A percentile compares a stretch with the other conserved stretches of the same genome.
phyloP scores from a whole-genome alignment of 2,113 vertebrate genomes.

The Chloropsis hardwickii region DNA sequence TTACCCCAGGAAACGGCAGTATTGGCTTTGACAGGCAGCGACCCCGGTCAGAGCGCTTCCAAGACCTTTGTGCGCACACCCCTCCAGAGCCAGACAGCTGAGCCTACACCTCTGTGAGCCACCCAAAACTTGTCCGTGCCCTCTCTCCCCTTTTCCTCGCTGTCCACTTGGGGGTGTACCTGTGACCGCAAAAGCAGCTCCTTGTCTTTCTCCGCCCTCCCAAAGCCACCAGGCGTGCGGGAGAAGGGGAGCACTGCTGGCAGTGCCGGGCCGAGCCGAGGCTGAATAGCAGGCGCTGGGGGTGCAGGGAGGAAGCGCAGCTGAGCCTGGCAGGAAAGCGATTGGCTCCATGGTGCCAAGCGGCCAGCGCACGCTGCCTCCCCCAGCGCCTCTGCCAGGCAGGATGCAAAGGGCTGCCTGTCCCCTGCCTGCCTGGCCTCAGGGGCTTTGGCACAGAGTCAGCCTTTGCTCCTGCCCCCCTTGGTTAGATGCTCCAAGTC shows the following conservation, averaged over 20 bases:
- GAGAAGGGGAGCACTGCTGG: neutral
- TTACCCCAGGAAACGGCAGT: neutral
- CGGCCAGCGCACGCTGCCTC: neutral
- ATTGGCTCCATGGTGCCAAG: neutral
- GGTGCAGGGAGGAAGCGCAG: neutral
- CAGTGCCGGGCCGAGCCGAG: neutral
- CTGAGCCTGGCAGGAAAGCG: neutral
- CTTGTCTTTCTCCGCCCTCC: neutral
- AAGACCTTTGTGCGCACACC: neutral
- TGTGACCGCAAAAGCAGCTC: neutral
- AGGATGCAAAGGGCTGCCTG: neutral
- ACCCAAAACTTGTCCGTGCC: neutral
- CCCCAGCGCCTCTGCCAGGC: neutral
- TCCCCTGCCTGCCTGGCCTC: neutral
- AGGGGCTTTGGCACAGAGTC: neutral
- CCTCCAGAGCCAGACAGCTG: neutral
- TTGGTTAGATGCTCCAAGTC: neutral
- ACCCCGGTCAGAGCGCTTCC: neutral
- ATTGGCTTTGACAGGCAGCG: neutral
- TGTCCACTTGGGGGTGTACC: conserved; percentile 17
- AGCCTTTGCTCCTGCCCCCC: neutral
- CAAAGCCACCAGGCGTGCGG: neutral
- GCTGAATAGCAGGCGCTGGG: neutral
- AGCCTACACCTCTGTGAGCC: neutral
- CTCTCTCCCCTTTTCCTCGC: neutral